Percentiles rank a stretch among this genome's conserved stretches.
These are phyloP conservation scores for Torymus auratus DNA, from an alignment of 2,888 invertebrate species.

Conservation along the genomic window DNA sequence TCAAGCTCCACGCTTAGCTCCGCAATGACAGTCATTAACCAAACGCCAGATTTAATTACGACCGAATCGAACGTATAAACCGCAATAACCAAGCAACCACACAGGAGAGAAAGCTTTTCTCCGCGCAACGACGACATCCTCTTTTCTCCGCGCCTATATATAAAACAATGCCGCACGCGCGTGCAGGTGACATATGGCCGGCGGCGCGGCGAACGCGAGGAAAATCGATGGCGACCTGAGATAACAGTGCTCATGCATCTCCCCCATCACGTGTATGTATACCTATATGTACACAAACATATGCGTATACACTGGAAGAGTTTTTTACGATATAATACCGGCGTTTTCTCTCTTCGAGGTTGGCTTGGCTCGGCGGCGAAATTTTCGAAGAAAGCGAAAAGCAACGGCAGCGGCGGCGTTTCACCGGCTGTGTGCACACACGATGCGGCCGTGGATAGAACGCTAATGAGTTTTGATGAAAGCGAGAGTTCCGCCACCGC, in stretches of 20 bases:
- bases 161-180: too few relatives aligned
- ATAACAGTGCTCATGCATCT: constrained; percentile 23
- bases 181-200: too few relatives aligned
- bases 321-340: neutral
- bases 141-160: too few relatives aligned
- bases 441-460: constrained; percentile 6
- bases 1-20: too few relatives aligned
- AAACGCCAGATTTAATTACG: neutral
- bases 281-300: too few relatives aligned
- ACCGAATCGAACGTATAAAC: too few relatives aligned
- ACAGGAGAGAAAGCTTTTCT: too few relatives aligned
- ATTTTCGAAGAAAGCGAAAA: constrained; percentile 39
- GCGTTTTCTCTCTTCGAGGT: neutral
- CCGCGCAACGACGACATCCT: too few relatives aligned
- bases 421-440: neutral
- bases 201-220: too few relatives aligned
- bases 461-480: constrained; percentile 40
- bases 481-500: constrained; percentile 22
- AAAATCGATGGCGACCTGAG: neutral
- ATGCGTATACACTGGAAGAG: too few relatives aligned
- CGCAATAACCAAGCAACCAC: too few relatives aligned
- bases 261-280: too few relatives aligned
- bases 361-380: neutral
- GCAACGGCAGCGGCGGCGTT: neutral
- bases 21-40: constrained; percentile 8